Conservation (phyloP, 1,140 invertebrate genomes). For the Hestina assimilis region DNA sequence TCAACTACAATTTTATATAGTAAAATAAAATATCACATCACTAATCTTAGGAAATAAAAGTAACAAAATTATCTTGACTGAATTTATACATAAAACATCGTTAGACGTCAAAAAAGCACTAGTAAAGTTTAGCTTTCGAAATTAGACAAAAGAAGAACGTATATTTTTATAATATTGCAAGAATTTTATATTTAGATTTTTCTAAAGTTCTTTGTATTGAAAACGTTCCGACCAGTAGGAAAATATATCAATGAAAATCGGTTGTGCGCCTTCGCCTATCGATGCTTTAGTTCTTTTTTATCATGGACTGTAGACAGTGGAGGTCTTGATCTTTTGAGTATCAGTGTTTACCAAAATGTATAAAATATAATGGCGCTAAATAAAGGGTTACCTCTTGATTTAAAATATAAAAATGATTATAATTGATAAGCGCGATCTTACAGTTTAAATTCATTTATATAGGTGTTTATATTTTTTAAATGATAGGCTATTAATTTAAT, state of each 20-base stretch:
- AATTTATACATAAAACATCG: background rate
- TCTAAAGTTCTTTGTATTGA: constrained; percentile 17
- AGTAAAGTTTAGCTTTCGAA: background rate
- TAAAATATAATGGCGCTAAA: no score
- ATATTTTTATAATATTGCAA: constrained; percentile 47
- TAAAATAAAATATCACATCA: background rate
- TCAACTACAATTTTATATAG: no score
- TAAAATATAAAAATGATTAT: no score
- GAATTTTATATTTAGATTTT: constrained; percentile 15
- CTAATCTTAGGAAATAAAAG: background rate
- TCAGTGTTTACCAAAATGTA: no score
- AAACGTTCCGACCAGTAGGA: constrained; percentile 40
- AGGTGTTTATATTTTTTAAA: no score
- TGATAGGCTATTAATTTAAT: no score
- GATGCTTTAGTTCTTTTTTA: no score
- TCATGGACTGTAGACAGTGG: no score
- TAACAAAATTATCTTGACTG: background rate
- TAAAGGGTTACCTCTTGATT: no score
- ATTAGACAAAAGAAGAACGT: constrained; percentile 4
- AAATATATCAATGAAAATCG: constrained; percentile 23
- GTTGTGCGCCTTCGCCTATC: constrained; percentile 8
- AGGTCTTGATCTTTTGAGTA: no score
- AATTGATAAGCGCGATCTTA: no score
- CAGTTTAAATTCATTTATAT: no score
- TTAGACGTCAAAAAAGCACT: background rate